Evolutionary conservation across 2,113 vertebrate genomes (phyloP), one percentile per base, ranked within the genome.

Genomic region (Hemibates koningsi): DNA sequence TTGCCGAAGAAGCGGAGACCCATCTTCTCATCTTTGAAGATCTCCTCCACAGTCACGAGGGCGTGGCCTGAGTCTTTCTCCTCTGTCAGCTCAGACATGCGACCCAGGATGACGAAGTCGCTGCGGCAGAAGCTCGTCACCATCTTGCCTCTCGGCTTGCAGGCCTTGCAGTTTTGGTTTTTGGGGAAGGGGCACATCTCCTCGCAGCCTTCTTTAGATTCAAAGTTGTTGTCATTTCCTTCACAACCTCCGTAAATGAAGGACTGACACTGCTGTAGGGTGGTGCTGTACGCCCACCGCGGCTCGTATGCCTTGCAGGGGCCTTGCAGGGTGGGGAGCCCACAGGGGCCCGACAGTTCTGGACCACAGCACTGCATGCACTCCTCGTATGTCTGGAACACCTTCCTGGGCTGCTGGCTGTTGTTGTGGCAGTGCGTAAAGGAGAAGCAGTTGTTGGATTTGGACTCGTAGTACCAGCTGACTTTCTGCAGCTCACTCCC

Each of bases 11-110:
- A 99, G 88, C 96, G 97, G 78, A 99, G 97, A 54, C 99, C 99
- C 98, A 99, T 99, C 96, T 99, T 98, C 88, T 99, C 98, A 1
- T 99, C 99, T 89, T 99, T 99, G 7, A 99, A 96, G 45, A 99
- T 98, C 94, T 99, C 98, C 3, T 99, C 98, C 91, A 99, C 97
- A 0, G 93, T 97, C 90, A 99, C 96, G 11, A 99, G 96, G 16
- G 98, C 99, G 0, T 97, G 98, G 6, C 98, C 98, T 0, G 97
- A 96, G 88, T 98, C 97, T 7, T 96, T 96, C 86, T 99, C 98
- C 95, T 99, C 97, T 0, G 96, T 97, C 54, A 99, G 93, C 89
- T 99, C 98, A 0, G 96, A 97, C 92, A 99, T 96, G 1, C 94
- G 97, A 48, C 98, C 99, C 85, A 99, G 85, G 85, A 99, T 97